These are phyloP conservation scores for Neotoma lepida DNA, from an alignment of 2,113 vertebrate species.

Conservation along the genomic window DNA sequence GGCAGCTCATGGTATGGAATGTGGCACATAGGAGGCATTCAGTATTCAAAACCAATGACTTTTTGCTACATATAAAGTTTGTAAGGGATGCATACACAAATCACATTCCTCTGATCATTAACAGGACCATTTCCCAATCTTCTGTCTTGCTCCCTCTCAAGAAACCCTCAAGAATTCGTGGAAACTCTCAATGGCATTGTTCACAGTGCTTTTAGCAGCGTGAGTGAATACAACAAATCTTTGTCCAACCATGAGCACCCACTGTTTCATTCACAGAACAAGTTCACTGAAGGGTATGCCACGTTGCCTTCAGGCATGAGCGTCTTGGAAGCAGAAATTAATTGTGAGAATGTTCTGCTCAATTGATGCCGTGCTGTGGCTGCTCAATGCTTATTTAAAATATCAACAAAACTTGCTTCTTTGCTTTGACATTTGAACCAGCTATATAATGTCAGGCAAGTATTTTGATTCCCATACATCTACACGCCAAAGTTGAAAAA, in stretches of 20 bases:
- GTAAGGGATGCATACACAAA: background rate
- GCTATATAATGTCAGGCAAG: slow-evolving; percentile 67
- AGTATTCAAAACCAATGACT: background rate
- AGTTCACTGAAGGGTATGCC: slow-evolving; percentile 57
- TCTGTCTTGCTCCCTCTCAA: slow-evolving; percentile 11
- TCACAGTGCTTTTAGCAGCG: background rate
- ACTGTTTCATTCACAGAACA: slow-evolving; percentile 69
- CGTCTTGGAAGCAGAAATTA: slow-evolving; percentile 70
- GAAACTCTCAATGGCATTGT: slow-evolving; percentile 10
- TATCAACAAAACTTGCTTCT: slow-evolving; percentile 70
- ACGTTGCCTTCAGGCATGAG: slow-evolving; percentile 29
- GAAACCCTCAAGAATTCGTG: slow-evolving; percentile 32
- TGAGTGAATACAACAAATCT: slow-evolving; percentile 55
- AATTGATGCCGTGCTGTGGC: slow-evolving; percentile 55
- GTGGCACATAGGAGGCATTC: background rate
- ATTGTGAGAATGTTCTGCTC: slow-evolving; percentile 75
- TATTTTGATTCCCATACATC: slow-evolving; percentile 75
- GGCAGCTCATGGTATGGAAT: background rate
- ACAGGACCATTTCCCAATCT: background rate
- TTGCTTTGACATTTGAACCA: slow-evolving; percentile 78
- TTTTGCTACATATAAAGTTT: accelerated
- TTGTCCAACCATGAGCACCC: slow-evolving; percentile 50
- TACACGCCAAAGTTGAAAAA: slow-evolving; percentile 76
- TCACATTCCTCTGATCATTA: background rate
- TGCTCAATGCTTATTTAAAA: slow-evolving; percentile 71